Base-by-base conservation (phyloP, 2,888 invertebrate species). In the Apantesis nais region DNA sequence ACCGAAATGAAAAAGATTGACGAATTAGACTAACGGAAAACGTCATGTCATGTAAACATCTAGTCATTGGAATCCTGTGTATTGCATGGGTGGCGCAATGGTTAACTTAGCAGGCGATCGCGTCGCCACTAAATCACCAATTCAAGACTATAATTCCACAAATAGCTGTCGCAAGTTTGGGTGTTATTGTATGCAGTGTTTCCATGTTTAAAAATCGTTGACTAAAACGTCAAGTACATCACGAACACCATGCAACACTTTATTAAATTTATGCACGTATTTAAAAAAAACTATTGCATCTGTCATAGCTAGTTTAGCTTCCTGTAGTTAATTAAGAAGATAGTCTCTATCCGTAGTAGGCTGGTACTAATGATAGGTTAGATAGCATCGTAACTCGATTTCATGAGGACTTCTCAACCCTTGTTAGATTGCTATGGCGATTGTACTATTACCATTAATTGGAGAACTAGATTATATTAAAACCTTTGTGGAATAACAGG, bases 251-350 rank as follows among this genome's bases (percentile, higher is more conserved):
- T 25, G n/a, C 11, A 9, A 11, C 2, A 52, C n/a, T 19, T 19
- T 5, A 12, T n/a, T 25, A 11, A 14, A 5, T 25, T 29, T 55
- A 25, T 14, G 14, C 48, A 55, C 16, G 44, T 55, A 29, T 16
- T 1, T 4, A 16, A 8, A 16, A 58, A 58, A 12, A 16, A 16
- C 14, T 14, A 12, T 29, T 16, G 29, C 16, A 58, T 29, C 64
- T 61, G 52, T 3, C 37, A 61, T 29, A 41, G 39, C 67, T 72
- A 77, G 62, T 72, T 77, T 66, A 71, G 70, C 82, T 77, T 79
- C 82, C 80, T 82, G 71, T 44, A 69, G 67, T 66, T 79, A 81
- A 81, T 79, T 80, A 75, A 74, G 66, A 68, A 68, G 69, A 72
- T 75, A 77, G 71, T 65, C 60, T 64, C 67, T 76, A 76, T 76